Percentiles rank a stretch among this genome's conserved stretches.
These are phyloP conservation scores for Mesaphorura yosii DNA, from an alignment of 1,140 invertebrate species.

Conservation along the genomic window DNA sequence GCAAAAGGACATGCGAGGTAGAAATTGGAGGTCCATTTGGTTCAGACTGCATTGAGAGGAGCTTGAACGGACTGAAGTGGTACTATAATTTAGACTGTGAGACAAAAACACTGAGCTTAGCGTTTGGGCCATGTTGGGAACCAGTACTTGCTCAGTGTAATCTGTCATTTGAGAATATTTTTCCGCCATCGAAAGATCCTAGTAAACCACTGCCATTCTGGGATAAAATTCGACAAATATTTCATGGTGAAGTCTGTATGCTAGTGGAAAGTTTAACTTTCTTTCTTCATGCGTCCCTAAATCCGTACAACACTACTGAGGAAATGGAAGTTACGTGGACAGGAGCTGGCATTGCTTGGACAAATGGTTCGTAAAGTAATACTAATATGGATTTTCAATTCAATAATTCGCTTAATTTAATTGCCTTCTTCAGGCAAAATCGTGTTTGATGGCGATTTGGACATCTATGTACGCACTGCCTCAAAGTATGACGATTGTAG, in stretches of 20 bases:
- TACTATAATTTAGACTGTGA: slow-evolving; percentile 97
- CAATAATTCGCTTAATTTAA: too few relatives aligned
- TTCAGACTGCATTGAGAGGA: slow-evolving; percentile 43
- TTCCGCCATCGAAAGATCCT: slow-evolving; percentile 78
- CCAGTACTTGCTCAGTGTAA: slow-evolving; percentile 92
- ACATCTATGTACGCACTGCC: slow-evolving; percentile 83
- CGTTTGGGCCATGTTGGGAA: slow-evolving; percentile 98
- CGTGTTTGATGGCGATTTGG: slow-evolving; percentile 70
- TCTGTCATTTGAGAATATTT: slow-evolving; percentile 70
- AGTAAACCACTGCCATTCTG: slow-evolving; percentile 88
- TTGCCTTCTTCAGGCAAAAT: slow-evolving; percentile 62
- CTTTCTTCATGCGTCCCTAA: slow-evolving; percentile 81
- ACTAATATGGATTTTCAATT: slow-evolving; percentile 7
- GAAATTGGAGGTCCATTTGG: slow-evolving; percentile 42
- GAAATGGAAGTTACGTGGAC: slow-evolving; percentile 96
- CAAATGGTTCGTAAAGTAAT: slow-evolving; percentile 54
- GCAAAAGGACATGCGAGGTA: slow-evolving; percentile 38
- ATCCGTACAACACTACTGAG: slow-evolving; percentile 97
- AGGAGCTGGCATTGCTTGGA: slow-evolving; percentile 86
- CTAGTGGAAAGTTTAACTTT: slow-evolving; percentile 74
- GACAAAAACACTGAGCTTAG: slow-evolving; percentile 72
- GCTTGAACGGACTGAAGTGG: slow-evolving; percentile 90
- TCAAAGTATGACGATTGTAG: slow-evolving; percentile 97
- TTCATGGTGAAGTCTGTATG: slow-evolving; percentile 84
- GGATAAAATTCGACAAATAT: slow-evolving; percentile 87